These are phyloP conservation scores for Copidosoma floridanum DNA, from an alignment of 1,140 invertebrate genomes.

Conservation along the genomic window DNA sequence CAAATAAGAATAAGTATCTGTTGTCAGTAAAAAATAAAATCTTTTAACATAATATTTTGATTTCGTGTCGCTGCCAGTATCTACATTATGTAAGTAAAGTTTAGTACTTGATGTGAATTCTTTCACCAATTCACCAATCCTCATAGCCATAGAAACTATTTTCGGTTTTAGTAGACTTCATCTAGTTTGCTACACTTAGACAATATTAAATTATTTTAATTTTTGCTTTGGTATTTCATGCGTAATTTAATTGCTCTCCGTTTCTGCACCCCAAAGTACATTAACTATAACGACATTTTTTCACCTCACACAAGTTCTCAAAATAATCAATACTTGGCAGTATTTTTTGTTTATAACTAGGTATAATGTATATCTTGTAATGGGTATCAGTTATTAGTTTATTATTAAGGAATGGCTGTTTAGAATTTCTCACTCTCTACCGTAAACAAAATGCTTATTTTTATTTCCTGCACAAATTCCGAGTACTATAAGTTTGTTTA, in stretches of 20 bases:
- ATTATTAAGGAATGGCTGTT: conserved; percentile 22
- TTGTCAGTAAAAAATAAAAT: not conserved
- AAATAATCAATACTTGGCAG: conserved; percentile 9
- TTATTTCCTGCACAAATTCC: conserved; percentile 20
- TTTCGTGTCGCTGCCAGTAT: conserved; percentile 61
- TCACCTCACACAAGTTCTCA: not conserved
- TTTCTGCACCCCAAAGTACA: conserved; percentile 17
- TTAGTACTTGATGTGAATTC: conserved; percentile 49
- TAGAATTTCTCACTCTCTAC: conserved; percentile 7
- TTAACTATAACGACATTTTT: conserved; percentile 17
- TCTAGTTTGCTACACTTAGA: conserved; percentile 8
- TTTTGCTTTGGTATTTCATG: conserved; percentile 5
- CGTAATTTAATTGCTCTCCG: conserved; percentile 11
- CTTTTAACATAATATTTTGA: conserved; percentile 41
- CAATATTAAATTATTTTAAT: conserved; percentile 13
- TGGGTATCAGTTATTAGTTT: conserved; percentile 8
- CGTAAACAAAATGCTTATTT: conserved; percentile 13
- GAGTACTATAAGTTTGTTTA: too few species aligned
- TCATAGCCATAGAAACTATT: conserved; percentile 15
- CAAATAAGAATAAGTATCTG: too few species aligned
- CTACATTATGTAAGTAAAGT: conserved; percentile 65
- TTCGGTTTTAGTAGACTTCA: conserved; percentile 18
- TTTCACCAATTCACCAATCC: conserved; percentile 17
- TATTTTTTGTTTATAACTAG: conserved; percentile 2
- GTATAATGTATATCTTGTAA: conserved; percentile 8